phyloP scores from a whole-genome alignment of 2,888 invertebrate genomes.

The Aphidius colemani region DNA sequence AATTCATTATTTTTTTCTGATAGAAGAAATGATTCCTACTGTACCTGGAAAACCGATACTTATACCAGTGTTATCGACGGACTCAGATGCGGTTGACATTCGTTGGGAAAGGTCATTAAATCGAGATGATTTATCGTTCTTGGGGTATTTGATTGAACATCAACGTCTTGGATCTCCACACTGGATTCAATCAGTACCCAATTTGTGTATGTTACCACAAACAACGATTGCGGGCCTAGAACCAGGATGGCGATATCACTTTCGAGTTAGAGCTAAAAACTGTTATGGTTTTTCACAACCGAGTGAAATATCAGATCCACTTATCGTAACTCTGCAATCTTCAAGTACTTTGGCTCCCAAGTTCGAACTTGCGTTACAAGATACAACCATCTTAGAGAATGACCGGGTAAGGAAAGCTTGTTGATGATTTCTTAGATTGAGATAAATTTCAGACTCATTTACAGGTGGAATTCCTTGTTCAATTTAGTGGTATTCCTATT shows the following conservation, averaged over 20 bases:
- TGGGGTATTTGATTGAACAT: constrained; percentile 82
- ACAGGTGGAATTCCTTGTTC: constrained; percentile 76
- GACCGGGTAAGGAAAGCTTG: constrained; percentile 64
- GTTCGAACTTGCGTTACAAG: constrained; percentile 73
- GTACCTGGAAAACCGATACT: constrained; percentile 84
- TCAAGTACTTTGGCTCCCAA: constrained; percentile 74
- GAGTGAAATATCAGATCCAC: constrained; percentile 84
- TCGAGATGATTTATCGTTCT: constrained; percentile 87
- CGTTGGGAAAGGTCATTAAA: constrained; percentile 80
- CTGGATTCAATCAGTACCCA: constrained; percentile 82
- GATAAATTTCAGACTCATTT: neutral
- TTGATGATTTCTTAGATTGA: no score
- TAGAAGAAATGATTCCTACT: constrained; percentile 71
- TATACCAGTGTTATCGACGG: constrained; percentile 68
- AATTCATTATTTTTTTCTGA: constrained; percentile 16
- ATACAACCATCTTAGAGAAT: constrained; percentile 77
- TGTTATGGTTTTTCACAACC: constrained; percentile 83
- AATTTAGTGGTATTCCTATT: constrained; percentile 76
- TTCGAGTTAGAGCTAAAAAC: constrained; percentile 91
- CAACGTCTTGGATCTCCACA: constrained; percentile 75
- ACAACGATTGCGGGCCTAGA: constrained; percentile 80
- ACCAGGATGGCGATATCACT: constrained; percentile 86
- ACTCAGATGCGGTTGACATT: constrained; percentile 77
- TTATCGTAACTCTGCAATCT: constrained; percentile 76
- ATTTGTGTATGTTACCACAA: constrained; percentile 74